Evolutionary conservation across 2,888 invertebrate species (phyloP), one percentile per base, ranked within the genome.

Genomic region (Crepidodera aurea): DNA sequence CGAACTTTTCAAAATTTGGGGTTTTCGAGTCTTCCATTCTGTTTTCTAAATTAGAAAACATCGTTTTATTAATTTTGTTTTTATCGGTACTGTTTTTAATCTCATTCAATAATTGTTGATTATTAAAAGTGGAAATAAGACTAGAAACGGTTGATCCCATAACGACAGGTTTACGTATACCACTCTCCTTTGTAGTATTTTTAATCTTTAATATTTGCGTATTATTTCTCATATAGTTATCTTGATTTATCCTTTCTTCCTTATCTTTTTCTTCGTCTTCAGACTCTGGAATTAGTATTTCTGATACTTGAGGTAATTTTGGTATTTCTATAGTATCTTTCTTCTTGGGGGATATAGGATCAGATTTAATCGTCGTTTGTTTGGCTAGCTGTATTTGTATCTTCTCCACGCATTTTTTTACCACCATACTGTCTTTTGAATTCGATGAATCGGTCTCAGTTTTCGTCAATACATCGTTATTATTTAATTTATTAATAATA

Each of bases 281-380:
- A 76, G 87, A 87, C 60, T 87, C 90, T 0, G 90, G 89, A 64
- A 88, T 89, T 62, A 90, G 87, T 57, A 90, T 90, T 77, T 89
- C 90, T 39, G 89, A 89, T 65, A 90, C 90, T 80, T 89, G 90
- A 34, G 90, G 90, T 75, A 90, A 83, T 82, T 88, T 90, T 64
- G 90, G 90, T 78, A 90, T 89, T 75, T 90, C 89, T 70, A 84
- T 74, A 81, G 85, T 78, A 78, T 82, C 72, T 82, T 84, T 77
- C 82, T 84, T 78, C 51, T 75, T 77, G 1, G 70, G 69, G 1
- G 75, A 82, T 59, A 51, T 53, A 44, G 53, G 61, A 60, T 77
- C 77, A 15, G 73, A 68, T 62, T 76, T 77, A 16, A 75, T 73
- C 5, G 73, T 62, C 0, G 76, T 74, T 62, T 80, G 77, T 62